phyloP scores from a whole-genome alignment of 2,113 vertebrate genomes.

The Rhodinocichla rosea region DNA sequence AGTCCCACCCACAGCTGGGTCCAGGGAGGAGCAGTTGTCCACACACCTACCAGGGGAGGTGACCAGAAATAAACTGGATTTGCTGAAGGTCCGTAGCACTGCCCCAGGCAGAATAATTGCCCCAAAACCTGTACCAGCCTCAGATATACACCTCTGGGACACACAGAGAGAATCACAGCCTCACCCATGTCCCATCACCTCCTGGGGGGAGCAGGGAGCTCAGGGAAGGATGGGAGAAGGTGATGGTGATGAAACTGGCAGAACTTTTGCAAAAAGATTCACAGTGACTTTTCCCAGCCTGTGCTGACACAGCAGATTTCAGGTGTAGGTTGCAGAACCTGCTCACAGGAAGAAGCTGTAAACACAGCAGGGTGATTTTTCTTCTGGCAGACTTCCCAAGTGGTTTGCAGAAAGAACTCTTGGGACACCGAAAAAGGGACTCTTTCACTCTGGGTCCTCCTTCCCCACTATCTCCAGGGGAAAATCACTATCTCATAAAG shows the following conservation, averaged over 20 bases:
- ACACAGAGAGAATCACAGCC: not conserved
- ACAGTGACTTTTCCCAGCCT: not conserved
- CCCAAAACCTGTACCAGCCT: not conserved
- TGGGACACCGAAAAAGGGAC: not conserved
- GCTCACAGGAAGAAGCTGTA: not conserved
- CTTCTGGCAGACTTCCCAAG: not conserved
- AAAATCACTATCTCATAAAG: not conserved
- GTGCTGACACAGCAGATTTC: not conserved
- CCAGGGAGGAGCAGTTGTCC: fast-evolving
- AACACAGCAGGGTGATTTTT: not conserved
- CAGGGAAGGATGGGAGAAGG: not conserved
- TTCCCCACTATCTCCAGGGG: not conserved
- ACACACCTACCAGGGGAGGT: no score
- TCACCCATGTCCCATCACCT: not conserved
- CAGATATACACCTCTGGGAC: fast-evolving
- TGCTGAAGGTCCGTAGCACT: not conserved
- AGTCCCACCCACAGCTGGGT: not conserved
- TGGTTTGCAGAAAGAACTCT: not conserved
- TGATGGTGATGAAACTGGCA: not conserved
- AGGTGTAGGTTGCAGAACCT: not conserved
- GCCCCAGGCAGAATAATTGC: not conserved
- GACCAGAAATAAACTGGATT: not conserved
- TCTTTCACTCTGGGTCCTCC: not conserved
- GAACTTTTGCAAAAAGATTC: not conserved
- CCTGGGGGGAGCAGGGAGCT: not conserved